Percentiles rank a stretch among this genome's conserved stretches.
Conservation (phyloP, 2,797 vertebrate species). For the Liparis tanakae region DNA sequence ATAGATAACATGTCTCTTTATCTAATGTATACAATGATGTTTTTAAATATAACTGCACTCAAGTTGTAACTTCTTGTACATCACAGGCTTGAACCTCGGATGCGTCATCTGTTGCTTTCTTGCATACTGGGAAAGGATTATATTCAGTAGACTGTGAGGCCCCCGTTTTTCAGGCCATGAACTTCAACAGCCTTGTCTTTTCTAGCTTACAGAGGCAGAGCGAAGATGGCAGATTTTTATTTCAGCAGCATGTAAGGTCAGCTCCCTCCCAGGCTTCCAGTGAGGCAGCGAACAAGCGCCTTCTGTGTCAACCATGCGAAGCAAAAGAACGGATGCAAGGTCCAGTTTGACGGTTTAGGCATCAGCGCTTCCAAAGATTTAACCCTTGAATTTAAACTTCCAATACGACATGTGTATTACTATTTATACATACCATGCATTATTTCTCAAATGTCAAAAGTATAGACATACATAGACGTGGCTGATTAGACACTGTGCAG, state of each 20-base stretch:
- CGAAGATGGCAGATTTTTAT: slow-evolving; percentile 50
- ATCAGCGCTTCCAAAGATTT: slow-evolving; percentile 2
- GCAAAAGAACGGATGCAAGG: not conserved
- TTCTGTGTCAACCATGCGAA: slow-evolving; percentile 45
- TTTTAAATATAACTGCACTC: not conserved
- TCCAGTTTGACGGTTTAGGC: slow-evolving; percentile 12
- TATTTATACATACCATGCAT: not conserved
- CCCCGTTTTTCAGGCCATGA: slow-evolving; percentile 21
- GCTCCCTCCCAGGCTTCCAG: slow-evolving; percentile 64
- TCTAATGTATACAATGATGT: not conserved
- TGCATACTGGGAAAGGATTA: slow-evolving; percentile 18
- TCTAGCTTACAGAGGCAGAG: slow-evolving; percentile 28
- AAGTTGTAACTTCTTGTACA: not conserved
- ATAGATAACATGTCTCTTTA: not conserved
- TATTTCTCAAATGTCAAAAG: slow-evolving; percentile 28
- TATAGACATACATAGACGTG: not conserved
- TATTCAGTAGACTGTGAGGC: slow-evolving; percentile 12
- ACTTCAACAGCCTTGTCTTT: slow-evolving; percentile 21
- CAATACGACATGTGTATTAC: not conserved
- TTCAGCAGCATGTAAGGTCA: slow-evolving; percentile 80
- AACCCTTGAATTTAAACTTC: slow-evolving; percentile 15
- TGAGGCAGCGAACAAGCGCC: slow-evolving; percentile 51
- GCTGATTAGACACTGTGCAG: slow-evolving; percentile 29
- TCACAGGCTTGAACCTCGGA: slow-evolving; percentile 3
- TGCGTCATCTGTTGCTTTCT: slow-evolving; percentile 56